These are phyloP conservation scores for Sciaenops ocellatus DNA, from an alignment of 2,797 vertebrate genomes.

Conservation along the genomic window DNA sequence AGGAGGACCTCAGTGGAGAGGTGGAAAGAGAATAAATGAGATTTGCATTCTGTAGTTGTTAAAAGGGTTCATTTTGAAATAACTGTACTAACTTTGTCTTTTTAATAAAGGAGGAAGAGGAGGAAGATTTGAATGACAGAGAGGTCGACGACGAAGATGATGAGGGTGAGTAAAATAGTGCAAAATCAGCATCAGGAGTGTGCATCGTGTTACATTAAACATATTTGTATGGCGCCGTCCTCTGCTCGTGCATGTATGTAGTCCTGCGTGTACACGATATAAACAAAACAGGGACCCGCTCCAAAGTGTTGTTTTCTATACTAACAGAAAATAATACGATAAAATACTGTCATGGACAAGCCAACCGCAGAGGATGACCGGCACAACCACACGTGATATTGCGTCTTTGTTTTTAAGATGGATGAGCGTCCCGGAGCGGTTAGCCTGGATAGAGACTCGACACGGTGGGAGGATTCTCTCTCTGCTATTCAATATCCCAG, in stretches of 20 bases:
- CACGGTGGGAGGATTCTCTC: too few species aligned
- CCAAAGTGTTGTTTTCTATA: not conserved
- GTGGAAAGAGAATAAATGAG: conserved; percentile 69
- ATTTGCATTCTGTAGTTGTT: not conserved
- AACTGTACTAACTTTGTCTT: not conserved
- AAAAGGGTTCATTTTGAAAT: not conserved
- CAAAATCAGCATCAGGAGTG: not conserved
- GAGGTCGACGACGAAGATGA: conserved; percentile 94
- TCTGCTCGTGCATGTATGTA: not conserved
- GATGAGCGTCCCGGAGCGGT: too few species aligned
- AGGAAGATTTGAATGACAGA: conserved; percentile 92
- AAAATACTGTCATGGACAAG: too few species aligned
- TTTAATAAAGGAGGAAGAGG: conserved; percentile 89
- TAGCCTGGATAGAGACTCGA: too few species aligned
- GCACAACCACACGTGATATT: too few species aligned
- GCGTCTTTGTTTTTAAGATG: too few species aligned
- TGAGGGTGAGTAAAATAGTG: conserved; percentile 81
- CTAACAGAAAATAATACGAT: not conserved
- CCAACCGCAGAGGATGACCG: too few species aligned
- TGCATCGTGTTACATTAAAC: not conserved
- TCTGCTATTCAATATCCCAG: too few species aligned
- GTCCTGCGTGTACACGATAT: fast-evolving
- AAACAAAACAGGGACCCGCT: conserved; percentile 12
- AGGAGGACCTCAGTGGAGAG: conserved; percentile 91
- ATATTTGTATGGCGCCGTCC: too few species aligned